Evolutionary conservation across 2,797 vertebrate genomes (phyloP).

Genomic region (Dryobates pubescens): DNA sequence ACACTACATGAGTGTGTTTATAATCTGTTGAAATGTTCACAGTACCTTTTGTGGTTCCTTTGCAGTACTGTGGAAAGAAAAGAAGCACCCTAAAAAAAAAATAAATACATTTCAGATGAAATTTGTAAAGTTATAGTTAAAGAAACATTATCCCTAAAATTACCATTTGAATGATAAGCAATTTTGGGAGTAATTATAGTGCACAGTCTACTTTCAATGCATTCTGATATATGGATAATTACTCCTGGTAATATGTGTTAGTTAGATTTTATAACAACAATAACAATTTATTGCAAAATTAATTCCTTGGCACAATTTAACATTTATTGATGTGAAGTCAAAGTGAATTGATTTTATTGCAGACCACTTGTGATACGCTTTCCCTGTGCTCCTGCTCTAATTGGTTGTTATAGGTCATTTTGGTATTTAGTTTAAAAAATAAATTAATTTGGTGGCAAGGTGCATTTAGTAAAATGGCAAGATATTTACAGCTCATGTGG

Average conservation of each 20-base stretch:
- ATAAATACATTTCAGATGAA: slow-evolving; percentile 62
- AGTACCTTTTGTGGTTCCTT: slow-evolving; percentile 8
- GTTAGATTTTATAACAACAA: slow-evolving; percentile 82
- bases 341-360: slow-evolving; percentile 80
- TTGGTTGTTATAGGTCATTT: slow-evolving; percentile 86
- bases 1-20: neutral
- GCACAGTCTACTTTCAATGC: slow-evolving; percentile 78
- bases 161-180: slow-evolving; percentile 85
- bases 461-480: slow-evolving; percentile 78
- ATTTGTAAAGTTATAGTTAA: slow-evolving; percentile 73
- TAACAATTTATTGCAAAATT: slow-evolving; percentile 86
- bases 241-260: slow-evolving; percentile 81
- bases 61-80: neutral
- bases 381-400: slow-evolving; percentile 75
- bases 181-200: slow-evolving; percentile 81
- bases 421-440: slow-evolving; percentile 82
- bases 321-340: slow-evolving; percentile 81
- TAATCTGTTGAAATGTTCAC: slow-evolving; percentile 23
- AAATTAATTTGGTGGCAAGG: slow-evolving; percentile 82
- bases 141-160: slow-evolving; percentile 80
- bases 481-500: slow-evolving; percentile 81
- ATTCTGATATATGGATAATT: slow-evolving; percentile 86
- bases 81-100: slow-evolving; percentile 3
- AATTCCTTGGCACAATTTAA: slow-evolving; percentile 85
- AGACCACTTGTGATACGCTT: slow-evolving; percentile 74